These are phyloP conservation scores for Psettodes erumei DNA, from an alignment of 2,113 vertebrate species.

Conservation along the genomic window DNA sequence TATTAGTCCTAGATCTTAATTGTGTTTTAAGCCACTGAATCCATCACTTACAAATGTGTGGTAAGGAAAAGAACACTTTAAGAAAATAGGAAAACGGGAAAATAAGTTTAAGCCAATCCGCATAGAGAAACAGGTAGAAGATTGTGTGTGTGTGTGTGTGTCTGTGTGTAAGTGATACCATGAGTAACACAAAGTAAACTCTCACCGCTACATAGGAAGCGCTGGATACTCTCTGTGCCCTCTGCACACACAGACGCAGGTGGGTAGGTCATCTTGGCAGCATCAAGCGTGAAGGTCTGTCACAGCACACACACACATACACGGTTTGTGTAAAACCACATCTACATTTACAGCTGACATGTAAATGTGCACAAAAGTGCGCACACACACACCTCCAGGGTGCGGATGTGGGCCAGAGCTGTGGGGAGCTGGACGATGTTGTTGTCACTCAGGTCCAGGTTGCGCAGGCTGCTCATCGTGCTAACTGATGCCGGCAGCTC, in stretches of 20 bases:
- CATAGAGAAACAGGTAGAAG: too few species aligned
- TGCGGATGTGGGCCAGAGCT: slow-evolving; percentile 84
- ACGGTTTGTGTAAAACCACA: background rate
- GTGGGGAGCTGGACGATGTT: slow-evolving; percentile 84
- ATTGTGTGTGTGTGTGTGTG: background rate
- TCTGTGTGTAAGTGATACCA: background rate
- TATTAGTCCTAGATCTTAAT: too few species aligned
- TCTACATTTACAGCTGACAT: background rate
- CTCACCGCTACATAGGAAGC: slow-evolving; percentile 90
- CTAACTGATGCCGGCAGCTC: slow-evolving; percentile 83
- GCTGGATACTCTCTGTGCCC: slow-evolving; percentile 89
- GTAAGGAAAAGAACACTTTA: too few species aligned
- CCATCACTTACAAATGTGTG: too few species aligned
- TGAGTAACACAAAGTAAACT: background rate
- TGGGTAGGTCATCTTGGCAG: slow-evolving; percentile 87
- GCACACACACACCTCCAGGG: slow-evolving; percentile 85
- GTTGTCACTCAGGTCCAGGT: slow-evolving; percentile 89
- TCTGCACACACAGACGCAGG: slow-evolving; percentile 83
- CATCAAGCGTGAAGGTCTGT: slow-evolving; percentile 89
- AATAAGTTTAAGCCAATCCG: too few species aligned
- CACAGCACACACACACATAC: slow-evolving; percentile 30
- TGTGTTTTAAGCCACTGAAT: too few species aligned
- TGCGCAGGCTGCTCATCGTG: slow-evolving; percentile 85
- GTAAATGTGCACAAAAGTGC: background rate
- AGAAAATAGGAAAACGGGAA: too few species aligned